Base-by-base conservation (phyloP, 2,888 invertebrate genomes). In the Lithophane leautieri region DNA sequence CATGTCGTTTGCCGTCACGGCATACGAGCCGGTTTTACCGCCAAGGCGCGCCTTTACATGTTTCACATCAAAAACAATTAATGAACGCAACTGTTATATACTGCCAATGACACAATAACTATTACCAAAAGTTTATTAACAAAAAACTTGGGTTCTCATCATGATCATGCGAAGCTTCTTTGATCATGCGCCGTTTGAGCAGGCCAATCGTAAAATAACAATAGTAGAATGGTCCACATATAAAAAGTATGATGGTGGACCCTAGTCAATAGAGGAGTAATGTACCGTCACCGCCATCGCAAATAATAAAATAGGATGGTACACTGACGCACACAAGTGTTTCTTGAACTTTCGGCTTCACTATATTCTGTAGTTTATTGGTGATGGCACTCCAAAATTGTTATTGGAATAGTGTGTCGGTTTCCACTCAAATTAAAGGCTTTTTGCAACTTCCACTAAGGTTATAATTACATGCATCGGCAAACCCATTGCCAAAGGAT, bases 241-340 rank as follows among this genome's bases (percentile, higher is more conserved):
- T 90, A 91, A 90, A 89, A 89, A 88, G 86, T 90, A 90, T 89
- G 86, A 88, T 74, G 86, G 85, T 56, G 58, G 79, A 67, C 78
- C 67, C 71, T 44, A 69, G 73, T 78, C 75, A 83, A 82, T 87
- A 86, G 86, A 88, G 85, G 87, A 76, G 87, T 88, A 92, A 92
- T 90, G 91, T 89, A 80, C 82, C 91, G 89, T 52, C 85, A 75
- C 83, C 70, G 76, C 72, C 58, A 84, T 86, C 85, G 82, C 89
- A 85, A 89, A 89, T 87, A 89, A 87, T 85, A 86, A 86, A 86
- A 87, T 79, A 73, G 82, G 72, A 66, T 58, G 2, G 79, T 84
- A 89, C 88, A 81, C 62, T 81, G 75, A 73, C 1, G 60, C 22
- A 28, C 77, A 70, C 12, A 72, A 79, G 71, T 56, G 67, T 40